A percentile compares a stretch with the other conserved stretches of the same genome.
Evolutionary conservation across 2,888 invertebrate genomes (phyloP).

Genomic region (Dryadula phaetusa): DNA sequence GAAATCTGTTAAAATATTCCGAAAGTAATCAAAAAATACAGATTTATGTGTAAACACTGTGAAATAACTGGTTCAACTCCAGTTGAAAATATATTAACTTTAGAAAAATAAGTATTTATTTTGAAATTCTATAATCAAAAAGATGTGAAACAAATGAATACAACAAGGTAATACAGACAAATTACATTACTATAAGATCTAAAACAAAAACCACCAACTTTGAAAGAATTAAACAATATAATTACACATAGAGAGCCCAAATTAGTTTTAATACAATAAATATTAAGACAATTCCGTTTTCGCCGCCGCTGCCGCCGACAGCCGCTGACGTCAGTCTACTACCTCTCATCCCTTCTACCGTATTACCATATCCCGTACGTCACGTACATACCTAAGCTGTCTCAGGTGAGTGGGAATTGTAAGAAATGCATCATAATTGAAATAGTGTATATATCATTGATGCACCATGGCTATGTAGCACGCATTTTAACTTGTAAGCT

Average conservation of each 20-base stretch:
- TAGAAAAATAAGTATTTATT: too few relatives aligned
- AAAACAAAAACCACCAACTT: neutral
- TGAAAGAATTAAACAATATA: neutral
- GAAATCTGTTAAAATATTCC: neutral
- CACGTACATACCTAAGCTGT: conserved; percentile 73
- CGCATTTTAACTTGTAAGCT: conserved; percentile 19
- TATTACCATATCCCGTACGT: conserved; percentile 74
- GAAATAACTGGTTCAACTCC: conserved; percentile 16
- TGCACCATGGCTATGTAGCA: conserved; percentile 20
- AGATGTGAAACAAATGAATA: too few relatives aligned
- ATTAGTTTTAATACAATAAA: conserved; percentile 1
- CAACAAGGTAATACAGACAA: neutral
- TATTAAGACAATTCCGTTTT: conserved; percentile 43
- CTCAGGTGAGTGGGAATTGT: conserved; percentile 69
- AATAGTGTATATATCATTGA: conserved; percentile 42
- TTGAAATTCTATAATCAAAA: neutral
- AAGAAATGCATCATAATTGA: conserved; percentile 25
- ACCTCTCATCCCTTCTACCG: conserved; percentile 70
- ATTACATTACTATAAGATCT: neutral
- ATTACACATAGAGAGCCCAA: neutral
- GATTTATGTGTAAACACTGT: too few relatives aligned
- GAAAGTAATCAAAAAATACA: neutral
- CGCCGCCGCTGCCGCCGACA: conserved; percentile 55
- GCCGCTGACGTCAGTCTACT: conserved; percentile 77
- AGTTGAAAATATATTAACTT: neutral